Evolutionary conservation across 1,140 invertebrate genomes (phyloP), one percentile per base, ranked within the genome.

Genomic region (Rhopalosiphum maidis): DNA sequence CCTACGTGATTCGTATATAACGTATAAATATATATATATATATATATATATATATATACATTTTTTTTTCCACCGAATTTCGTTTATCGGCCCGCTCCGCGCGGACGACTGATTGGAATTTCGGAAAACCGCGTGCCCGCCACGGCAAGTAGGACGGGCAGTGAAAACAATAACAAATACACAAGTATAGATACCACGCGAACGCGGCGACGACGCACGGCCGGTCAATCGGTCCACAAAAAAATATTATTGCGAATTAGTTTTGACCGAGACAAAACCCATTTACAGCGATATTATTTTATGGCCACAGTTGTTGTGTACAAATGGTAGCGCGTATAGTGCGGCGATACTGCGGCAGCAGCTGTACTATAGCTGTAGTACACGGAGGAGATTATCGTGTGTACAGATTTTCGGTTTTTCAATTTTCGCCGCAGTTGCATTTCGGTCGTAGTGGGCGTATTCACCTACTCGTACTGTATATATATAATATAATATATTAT

Each of bases 1-100:
- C 89, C 89, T 90, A 90, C 89, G 89, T 90, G 89, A 60, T 90
- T 60, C 89, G 37, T 90, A n/a, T 77, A 77, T 77, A 77, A 85
- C 43, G 37, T 41, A 83, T 82, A 82, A 41, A 83, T 82, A 82
- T 83, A 83, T 83, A 83, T 82, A 82, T 83, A 83, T 82, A 82
- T 83, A 83, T 83, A 83, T 82, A 82, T 83, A 83, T 82, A 82
- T 83, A 83, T 82, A 82, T 83, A 83, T 83, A 83, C 25, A 35
- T 46, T 86, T 77, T 68, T 77, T 77, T 77, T 43, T 87, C 15
- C 11, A 35, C 54, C 89, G 25, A 68, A 90, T 60, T 90, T 43
- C 15, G 30, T 90, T 68, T n/a, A 43, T 60, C 18, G 60, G 60
- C 30, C n/a, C n/a, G 60, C 60, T 77, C n/a, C 60, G 30, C 60